These are phyloP conservation scores for Palloptera scutellata DNA, from an alignment of 2,888 invertebrate species.

Conservation along the genomic window DNA sequence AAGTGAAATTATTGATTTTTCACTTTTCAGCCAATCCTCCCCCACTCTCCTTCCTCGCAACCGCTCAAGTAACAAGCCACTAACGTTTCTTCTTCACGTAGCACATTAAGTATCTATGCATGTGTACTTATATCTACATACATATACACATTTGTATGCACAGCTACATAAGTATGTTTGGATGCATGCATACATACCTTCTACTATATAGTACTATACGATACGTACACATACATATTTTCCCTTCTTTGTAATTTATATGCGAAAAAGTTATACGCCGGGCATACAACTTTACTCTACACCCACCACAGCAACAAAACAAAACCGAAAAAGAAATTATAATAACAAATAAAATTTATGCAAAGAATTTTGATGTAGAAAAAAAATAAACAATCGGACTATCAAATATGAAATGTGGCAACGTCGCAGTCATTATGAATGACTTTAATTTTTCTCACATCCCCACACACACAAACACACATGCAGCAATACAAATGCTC, in stretches of 20 bases:
- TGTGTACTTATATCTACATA: not conserved
- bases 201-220: no score
- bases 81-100: no score
- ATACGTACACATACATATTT: no score
- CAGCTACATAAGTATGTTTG: no score
- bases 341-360: slow-evolving; percentile 13
- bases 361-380: slow-evolving; percentile 7
- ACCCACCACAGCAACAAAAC: slow-evolving; percentile 21
- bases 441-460: slow-evolving; percentile 36
- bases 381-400: not conserved
- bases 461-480: slow-evolving; percentile 6
- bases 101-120: not conserved
- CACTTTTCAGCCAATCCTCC: not conserved
- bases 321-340: not conserved
- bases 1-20: slow-evolving; percentile 11
- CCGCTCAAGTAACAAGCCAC: not conserved
- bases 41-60: not conserved
- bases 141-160: not conserved
- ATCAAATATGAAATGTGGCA: slow-evolving; percentile 36
- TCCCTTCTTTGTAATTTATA: slow-evolving; percentile 24
- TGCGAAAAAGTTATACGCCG: slow-evolving; percentile 31
- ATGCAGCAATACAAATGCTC: no score
- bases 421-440: slow-evolving; percentile 38
- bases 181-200: no score
- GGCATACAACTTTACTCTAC: not conserved